phyloP scores from a whole-genome alignment of 2,797 vertebrate species.

The Adelosebastes latens region DNA sequence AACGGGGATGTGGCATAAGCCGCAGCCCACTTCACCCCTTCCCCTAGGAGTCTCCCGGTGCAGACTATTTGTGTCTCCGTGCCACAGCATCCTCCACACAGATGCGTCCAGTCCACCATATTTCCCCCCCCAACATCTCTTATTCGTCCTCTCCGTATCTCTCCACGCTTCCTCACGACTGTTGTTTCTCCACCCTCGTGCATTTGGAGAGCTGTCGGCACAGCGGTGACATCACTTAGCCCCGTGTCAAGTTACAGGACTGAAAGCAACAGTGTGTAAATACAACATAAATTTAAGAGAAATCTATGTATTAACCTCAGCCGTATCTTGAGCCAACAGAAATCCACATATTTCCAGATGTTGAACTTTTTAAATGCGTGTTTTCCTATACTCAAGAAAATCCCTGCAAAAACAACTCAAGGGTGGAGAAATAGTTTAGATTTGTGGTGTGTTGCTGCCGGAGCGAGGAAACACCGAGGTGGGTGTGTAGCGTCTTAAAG shows the following conservation, averaged over 20 bases:
- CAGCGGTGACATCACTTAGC: constrained; percentile 50
- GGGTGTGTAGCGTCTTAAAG: constrained; percentile 24
- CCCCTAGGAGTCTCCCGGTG: constrained; percentile 30
- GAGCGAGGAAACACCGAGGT: background rate
- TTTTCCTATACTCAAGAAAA: background rate
- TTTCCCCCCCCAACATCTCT: constrained; percentile 29
- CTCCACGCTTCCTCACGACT: constrained; percentile 3
- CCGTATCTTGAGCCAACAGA: constrained; percentile 11
- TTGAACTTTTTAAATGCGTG: constrained; percentile 4
- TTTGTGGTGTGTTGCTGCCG: background rate
- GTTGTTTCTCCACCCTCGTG: constrained; percentile 30
- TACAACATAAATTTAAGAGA: constrained; percentile 56
- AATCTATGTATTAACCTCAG: constrained; percentile 50
- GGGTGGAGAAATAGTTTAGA: constrained; percentile 18
- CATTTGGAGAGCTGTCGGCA: constrained; percentile 64
- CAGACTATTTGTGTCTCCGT: constrained; percentile 47
- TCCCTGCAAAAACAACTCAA: background rate
- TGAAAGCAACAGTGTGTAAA: constrained; percentile 55
- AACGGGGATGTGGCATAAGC: constrained; percentile 38
- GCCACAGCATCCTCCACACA: constrained; percentile 42
- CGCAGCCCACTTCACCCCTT: constrained; percentile 30
- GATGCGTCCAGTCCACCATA: constrained; percentile 44
- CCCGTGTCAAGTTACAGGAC: constrained; percentile 43
- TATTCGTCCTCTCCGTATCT: constrained; percentile 39
- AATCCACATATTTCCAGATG: constrained; percentile 34